phyloP scores from a whole-genome alignment of 2,888 invertebrate species.

The Clistopyga incitator region DNA sequence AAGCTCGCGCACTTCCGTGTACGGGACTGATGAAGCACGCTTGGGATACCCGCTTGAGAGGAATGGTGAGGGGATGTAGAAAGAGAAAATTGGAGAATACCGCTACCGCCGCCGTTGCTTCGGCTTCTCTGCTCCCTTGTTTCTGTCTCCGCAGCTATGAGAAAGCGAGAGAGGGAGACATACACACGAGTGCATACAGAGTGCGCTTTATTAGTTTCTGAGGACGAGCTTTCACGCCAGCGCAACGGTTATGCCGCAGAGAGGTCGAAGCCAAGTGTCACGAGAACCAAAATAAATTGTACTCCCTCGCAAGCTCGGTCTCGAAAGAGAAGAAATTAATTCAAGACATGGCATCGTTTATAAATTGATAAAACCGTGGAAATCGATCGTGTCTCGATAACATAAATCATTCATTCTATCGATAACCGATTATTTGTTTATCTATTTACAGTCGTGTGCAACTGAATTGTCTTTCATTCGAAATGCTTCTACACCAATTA shows the following conservation, averaged over 20 bases:
- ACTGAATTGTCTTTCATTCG: not conserved
- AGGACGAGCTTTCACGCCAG: conserved; percentile 20
- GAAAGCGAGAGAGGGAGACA: conserved; percentile 38
- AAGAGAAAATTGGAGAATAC: conserved; percentile 53
- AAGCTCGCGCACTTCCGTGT: conserved; percentile 49
- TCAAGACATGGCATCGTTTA: not conserved
- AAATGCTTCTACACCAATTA: too few species aligned
- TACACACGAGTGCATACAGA: conserved; percentile 14
- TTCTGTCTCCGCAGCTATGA: conserved; percentile 24
- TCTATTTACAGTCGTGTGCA: too few species aligned
- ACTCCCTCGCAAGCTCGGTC: not conserved
- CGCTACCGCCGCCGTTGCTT: conserved; percentile 1
- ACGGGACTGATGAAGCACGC: conserved; percentile 54
- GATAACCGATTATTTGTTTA: not conserved
- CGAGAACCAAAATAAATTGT: conserved; percentile 16
- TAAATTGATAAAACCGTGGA: not conserved
- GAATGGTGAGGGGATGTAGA: conserved; percentile 45
- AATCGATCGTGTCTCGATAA: not conserved
- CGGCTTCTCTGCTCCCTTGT: conserved; percentile 2
- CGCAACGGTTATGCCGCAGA: not conserved
- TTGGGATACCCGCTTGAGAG: conserved; percentile 29
- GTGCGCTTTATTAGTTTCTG: conserved; percentile 54
- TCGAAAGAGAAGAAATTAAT: conserved; percentile 24
- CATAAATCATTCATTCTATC: not conserved
- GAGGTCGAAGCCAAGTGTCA: conserved; percentile 3